Conservation (phyloP, 2,113 vertebrate genomes). For the Sorex araneus region DNA sequence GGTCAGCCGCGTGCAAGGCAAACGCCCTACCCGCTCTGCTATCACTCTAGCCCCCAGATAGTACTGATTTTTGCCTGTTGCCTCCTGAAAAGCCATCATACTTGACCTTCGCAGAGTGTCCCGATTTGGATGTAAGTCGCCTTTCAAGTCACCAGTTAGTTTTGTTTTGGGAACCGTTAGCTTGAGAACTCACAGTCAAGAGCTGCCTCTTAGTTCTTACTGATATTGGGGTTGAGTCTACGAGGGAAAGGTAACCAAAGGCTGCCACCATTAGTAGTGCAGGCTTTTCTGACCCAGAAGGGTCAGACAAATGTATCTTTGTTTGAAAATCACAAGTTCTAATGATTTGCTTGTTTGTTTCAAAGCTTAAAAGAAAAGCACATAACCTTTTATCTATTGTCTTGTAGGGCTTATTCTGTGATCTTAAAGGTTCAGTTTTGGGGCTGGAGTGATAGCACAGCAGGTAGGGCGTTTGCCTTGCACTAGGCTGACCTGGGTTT, state of each 20-base stretch:
- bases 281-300: neutral
- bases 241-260: neutral
- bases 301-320: neutral
- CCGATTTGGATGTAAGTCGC: neutral
- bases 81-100: neutral
- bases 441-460: too few relatives aligned
- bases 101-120: neutral
- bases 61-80: neutral
- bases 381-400: constrained; percentile 19
- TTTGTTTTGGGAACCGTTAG: constrained; percentile 18
- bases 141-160: neutral
- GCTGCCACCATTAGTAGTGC: neutral
- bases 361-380: constrained; percentile 34
- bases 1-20: too few relatives aligned
- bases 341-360: constrained; percentile 66
- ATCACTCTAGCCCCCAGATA: too few relatives aligned
- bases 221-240: constrained; percentile 56
- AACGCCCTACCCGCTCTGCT: too few relatives aligned
- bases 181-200: neutral
- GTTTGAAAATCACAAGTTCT: constrained; percentile 20
- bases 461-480: too few relatives aligned
- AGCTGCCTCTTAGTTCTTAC: constrained; percentile 12
- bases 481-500: too few relatives aligned
- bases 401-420: constrained; percentile 28
- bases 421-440: neutral